Evolutionary conservation across 1,140 invertebrate species (phyloP), one percentile per base, ranked within the genome.

Genomic region (Aphelenchoides besseyi): DNA sequence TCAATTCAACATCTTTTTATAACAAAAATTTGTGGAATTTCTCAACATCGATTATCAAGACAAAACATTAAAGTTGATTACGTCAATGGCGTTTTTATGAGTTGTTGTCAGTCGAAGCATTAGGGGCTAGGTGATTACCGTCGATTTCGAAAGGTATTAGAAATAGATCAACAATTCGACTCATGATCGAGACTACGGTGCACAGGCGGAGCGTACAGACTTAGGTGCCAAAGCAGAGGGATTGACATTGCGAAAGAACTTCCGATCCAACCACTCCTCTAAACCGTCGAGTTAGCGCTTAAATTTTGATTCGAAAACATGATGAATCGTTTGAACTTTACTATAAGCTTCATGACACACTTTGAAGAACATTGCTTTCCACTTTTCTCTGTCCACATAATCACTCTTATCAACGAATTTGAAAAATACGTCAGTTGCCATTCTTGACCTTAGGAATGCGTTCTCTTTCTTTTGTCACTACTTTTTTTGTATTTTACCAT

Each of bases 81-180:
- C 41, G 41, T 48, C 41, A 48, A 48, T 48, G 41, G 41, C 41
- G 12, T 48, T 48, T 48, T 48, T 48, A 48, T 48, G 41, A 48
- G 12, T 48, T 48, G 41, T 48, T 48, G 41, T 48, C 12, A 48
- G 41, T 12, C 12, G 41, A 48, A 23, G 41, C 41, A 23, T 48
- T 12, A 48, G 41, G 12, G 41, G 23, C 12, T 48, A 23, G 23
- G 41, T 48, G 23, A 48, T 48, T 48, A 48, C 12, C 12, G 41
- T 23, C 12, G 23, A 48, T 48, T 48, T 48, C 41, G 41, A 48
- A 48, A 48, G 12, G 41, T n/a, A 48, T 48, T 48, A 12, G 41
- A 12, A 23, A 23, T 23, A 12, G 41, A 23, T 23, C 41, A 23
- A 23, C 12, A 16, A 12, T 48, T 48, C 41, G 41, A 48, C 12